Evolutionary conservation across 2,113 vertebrate species (phyloP), one percentile per base, ranked within the genome.

Genomic region (Puma concolor): DNA sequence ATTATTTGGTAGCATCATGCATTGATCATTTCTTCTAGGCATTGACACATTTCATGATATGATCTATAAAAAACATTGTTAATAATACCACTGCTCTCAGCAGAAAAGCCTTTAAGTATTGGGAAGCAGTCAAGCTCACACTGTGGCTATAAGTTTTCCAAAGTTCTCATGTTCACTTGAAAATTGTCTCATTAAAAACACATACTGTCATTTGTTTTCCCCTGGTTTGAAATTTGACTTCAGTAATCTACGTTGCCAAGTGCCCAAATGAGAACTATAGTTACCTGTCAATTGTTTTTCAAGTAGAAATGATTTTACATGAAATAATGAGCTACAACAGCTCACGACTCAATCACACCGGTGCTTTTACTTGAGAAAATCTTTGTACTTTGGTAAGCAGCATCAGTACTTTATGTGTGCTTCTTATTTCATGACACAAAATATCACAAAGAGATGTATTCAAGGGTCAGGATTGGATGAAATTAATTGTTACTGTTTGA

Each of bases 271-370:
- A 74, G 90, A 80, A 64, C 19, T 4, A 38, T 23, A 69, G 25
- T 67, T 83, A 27, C 38, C 33, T 63, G 76, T 81, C 74, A 88
- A 9, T 80, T 95, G 36, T 57, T 91, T 95, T 95, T 91, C 38
- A 88, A 96, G 81, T 54, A 88, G 54, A 91, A 94, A 96, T 95
- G 25, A 71, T 96, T 97, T 94, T 84, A 84, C n/a, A 38, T 87
- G 69, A 89, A 93, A 76, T 84, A 95, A 87, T 90, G 36, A 90
- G 21, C 36, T 52, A 72, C 74, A 87, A 88, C n/a, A 88, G n/a
- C 31, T 80, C 41, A 89, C 2, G 80, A 19, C 36, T 91, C 79
- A 93, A 50, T 77, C 29, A 91, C 15, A 44, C 41, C 15, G 23
- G 29, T 48, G 63, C 9, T 77, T 96, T 91, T 85, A 71, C 86